phyloP scores from a whole-genome alignment of 2,888 invertebrate species.

The Drosophila mayaguana region DNA sequence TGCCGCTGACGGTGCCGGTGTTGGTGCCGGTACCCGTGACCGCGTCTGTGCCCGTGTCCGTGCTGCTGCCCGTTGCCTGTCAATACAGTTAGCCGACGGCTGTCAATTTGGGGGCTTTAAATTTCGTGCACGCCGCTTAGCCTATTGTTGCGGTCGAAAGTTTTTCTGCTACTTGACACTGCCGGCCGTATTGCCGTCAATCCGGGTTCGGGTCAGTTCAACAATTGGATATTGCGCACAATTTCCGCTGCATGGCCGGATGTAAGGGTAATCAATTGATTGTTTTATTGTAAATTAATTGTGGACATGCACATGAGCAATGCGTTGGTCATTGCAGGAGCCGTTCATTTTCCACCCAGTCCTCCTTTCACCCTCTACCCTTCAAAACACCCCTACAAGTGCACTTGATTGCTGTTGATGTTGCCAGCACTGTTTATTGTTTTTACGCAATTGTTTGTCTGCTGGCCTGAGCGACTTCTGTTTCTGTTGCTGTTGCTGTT shows the following conservation, averaged over 20 bases:
- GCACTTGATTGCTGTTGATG: slow-evolving; percentile 31
- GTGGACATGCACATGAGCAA: slow-evolving; percentile 78
- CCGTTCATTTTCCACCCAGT: neutral
- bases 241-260: slow-evolving; percentile 79
- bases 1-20: slow-evolving; percentile 37
- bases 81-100: slow-evolving; percentile 57
- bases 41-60: neutral
- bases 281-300: slow-evolving; percentile 82
- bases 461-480: slow-evolving; percentile 57
- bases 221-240: slow-evolving; percentile 75
- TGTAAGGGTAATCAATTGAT: slow-evolving; percentile 82
- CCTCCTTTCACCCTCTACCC: neutral
- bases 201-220: slow-evolving; percentile 34
- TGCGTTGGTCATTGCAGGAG: slow-evolving; percentile 17
- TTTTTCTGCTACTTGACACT: slow-evolving; percentile 46
- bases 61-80: slow-evolving; percentile 35
- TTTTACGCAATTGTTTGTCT: slow-evolving; percentile 77
- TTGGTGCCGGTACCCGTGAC: neutral
- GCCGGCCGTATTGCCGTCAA: slow-evolving; percentile 28
- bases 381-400: neutral
- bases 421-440: slow-evolving; percentile 73
- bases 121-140: slow-evolving; percentile 35
- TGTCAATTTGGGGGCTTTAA: slow-evolving; percentile 52
- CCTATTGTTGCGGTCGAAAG: slow-evolving; percentile 28
- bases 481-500: slow-evolving; percentile 72